Evolutionary conservation across 2,113 vertebrate genomes (phyloP).

Genomic region (Myocastor coypus): DNA sequence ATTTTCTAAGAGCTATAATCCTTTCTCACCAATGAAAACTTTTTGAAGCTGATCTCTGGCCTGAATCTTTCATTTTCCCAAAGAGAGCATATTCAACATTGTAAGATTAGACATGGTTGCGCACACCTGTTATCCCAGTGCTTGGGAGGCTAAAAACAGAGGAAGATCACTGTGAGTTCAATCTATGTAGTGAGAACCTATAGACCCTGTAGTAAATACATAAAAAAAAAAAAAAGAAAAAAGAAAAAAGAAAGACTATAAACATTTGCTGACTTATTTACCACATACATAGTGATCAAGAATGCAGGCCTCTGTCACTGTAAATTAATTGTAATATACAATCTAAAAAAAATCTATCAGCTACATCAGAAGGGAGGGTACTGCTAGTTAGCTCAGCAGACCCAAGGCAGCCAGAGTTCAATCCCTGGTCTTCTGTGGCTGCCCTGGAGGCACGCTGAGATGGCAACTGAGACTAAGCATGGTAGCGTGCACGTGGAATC

Average conservation of each 20-base stretch:
- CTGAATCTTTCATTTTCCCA: background rate
- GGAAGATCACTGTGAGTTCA: no score
- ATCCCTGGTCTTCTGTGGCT: no score
- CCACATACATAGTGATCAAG: background rate
- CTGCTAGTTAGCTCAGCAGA: no score
- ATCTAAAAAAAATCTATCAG: background rate
- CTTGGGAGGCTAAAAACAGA: no score
- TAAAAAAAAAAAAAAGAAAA: no score
- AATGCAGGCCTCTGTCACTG: background rate
- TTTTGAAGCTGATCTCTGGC: background rate
- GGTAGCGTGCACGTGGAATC: no score
- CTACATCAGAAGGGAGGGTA: background rate
- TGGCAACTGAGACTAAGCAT: no score
- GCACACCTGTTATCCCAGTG: no score
- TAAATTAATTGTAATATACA: background rate
- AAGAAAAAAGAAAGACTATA: background rate
- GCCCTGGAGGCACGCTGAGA: no score
- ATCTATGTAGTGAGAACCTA: no score
- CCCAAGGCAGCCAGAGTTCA: no score
- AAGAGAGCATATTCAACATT: background rate
- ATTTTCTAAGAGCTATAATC: background rate
- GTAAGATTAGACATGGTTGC: background rate
- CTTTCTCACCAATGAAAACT: background rate
- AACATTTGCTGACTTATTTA: background rate
- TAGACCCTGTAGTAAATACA: no score